Evolutionary conservation across 1,140 invertebrate genomes (phyloP).

Genomic region (Mycetomoellerius zeteki): DNA sequence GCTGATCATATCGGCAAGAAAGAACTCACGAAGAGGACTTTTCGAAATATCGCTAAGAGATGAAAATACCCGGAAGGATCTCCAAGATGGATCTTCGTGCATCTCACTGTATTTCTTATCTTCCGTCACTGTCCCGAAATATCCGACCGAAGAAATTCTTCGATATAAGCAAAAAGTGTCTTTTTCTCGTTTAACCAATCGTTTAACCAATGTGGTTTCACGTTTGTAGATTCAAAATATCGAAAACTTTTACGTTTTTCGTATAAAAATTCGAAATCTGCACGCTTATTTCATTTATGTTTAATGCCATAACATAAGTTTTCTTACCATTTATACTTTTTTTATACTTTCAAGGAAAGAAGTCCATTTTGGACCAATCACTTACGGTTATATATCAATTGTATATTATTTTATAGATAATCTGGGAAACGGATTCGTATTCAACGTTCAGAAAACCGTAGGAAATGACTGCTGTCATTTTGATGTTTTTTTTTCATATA

Average conservation of each 20-base stretch:
- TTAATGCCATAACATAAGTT: not conserved
- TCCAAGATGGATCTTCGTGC: constrained; percentile 32
- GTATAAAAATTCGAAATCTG: not conserved
- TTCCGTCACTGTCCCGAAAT: constrained; percentile 39
- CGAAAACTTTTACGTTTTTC: not conserved
- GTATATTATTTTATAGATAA: too few species aligned
- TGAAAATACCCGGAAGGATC: constrained; percentile 54
- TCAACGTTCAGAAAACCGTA: too few species aligned
- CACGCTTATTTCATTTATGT: not conserved
- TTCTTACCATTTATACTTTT: not conserved
- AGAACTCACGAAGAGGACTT: constrained; percentile 47
- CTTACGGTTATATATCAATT: too few species aligned
- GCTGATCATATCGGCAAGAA: constrained; percentile 55
- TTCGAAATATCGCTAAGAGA: constrained; percentile 61
- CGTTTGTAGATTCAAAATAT: not conserved
- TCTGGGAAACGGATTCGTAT: too few species aligned
- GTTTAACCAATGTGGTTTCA: not conserved
- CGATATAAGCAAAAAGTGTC: constrained; percentile 22
- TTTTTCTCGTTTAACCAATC: not conserved
- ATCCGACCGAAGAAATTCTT: constrained; percentile 19
- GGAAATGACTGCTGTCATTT: too few species aligned
- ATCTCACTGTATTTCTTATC: constrained; percentile 39
- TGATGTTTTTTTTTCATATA: too few species aligned
- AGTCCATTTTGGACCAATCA: too few species aligned
- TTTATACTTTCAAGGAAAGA: not conserved